phyloP scores from a whole-genome alignment of 2,113 vertebrate species.

The Eublepharis macularius region DNA sequence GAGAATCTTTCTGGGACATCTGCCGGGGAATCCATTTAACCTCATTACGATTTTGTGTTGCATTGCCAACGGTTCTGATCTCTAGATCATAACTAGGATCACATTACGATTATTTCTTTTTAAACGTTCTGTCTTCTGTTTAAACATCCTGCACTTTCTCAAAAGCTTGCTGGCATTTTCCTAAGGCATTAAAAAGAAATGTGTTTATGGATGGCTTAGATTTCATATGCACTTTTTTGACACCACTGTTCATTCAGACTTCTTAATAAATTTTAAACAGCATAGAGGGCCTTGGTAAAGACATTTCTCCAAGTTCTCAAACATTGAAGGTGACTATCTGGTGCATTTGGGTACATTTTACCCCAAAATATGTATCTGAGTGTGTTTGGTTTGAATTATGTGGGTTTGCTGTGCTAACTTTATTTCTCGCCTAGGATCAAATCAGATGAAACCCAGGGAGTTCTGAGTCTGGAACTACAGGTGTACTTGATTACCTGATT shows the following conservation, averaged over 20 bases:
- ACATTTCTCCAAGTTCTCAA: background rate
- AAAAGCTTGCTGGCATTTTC: constrained; percentile 4
- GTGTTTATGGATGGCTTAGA: background rate
- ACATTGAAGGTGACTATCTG: background rate
- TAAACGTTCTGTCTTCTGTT: constrained; percentile 5
- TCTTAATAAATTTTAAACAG: background rate
- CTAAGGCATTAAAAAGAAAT: background rate
- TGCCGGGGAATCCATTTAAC: constrained; percentile 20
- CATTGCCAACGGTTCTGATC: background rate
- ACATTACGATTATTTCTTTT: constrained; percentile 18
- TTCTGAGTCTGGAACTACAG: too few relatives aligned
- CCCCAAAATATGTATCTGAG: background rate
- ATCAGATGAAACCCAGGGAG: too few relatives aligned
- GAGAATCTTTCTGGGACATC: constrained; percentile 14
- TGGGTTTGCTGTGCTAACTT: background rate
- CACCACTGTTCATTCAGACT: background rate
- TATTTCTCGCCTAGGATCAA: background rate
- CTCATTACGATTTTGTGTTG: background rate
- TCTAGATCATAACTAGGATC: background rate
- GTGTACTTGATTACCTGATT: too few relatives aligned
- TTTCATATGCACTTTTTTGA: background rate
- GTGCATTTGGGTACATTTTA: background rate
- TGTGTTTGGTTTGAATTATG: background rate
- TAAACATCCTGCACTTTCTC: background rate
- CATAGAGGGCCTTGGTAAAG: background rate